These are phyloP conservation scores for Urocolius indicus DNA, from an alignment of 2,113 vertebrate species.

Conservation along the genomic window DNA sequence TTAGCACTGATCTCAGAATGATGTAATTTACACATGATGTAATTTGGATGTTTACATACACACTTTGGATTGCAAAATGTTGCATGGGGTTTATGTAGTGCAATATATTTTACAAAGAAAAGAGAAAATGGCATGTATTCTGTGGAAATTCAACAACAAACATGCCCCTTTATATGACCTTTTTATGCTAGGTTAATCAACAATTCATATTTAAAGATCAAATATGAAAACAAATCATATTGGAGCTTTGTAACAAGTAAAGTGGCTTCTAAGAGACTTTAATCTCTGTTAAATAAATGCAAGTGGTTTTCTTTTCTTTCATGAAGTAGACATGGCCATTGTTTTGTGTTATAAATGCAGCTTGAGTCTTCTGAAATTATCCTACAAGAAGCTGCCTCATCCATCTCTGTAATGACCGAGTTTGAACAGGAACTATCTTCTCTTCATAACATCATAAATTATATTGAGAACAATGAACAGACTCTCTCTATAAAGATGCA, in stretches of 20 bases:
- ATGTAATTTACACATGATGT: background rate
- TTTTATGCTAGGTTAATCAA: background rate
- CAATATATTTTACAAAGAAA: background rate
- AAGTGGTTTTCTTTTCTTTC: constrained; percentile 13
- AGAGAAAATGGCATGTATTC: background rate
- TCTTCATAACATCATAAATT: constrained; percentile 76
- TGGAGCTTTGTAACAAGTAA: background rate
- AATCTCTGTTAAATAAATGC: constrained; percentile 13
- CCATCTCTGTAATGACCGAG: constrained; percentile 76
- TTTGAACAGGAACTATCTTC: constrained; percentile 83
- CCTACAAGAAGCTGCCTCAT: constrained; percentile 80
- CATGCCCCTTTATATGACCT: background rate
- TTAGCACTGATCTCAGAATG: background rate
- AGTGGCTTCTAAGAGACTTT: background rate
- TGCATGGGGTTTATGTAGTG: background rate
- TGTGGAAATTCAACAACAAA: background rate
- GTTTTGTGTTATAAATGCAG: constrained; percentile 95
- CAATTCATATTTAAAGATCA: background rate
- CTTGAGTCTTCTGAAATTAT: constrained; percentile 85
- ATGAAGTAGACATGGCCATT: constrained; percentile 75
- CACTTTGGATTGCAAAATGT: background rate
- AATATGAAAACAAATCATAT: background rate
- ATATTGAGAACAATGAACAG: constrained; percentile 80
- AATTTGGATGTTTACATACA: background rate
- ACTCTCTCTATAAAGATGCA: constrained; percentile 79